Base-by-base conservation (phyloP, 2,113 vertebrate genomes). In the Caracal caracal region DNA sequence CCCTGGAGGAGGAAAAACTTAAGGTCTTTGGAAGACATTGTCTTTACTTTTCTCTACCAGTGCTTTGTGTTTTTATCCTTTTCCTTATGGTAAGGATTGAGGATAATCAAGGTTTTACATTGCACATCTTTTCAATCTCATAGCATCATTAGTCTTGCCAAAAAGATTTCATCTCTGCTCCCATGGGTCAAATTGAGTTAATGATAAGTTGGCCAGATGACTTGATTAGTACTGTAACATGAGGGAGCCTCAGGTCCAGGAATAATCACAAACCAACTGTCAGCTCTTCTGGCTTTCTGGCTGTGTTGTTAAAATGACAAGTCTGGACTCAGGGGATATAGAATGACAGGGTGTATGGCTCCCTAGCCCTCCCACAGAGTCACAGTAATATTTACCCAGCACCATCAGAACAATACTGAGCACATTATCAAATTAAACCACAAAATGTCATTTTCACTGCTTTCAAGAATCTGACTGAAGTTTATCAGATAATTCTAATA, bases 221-320 rank as follows among this genome's bases (percentile, higher is more conserved):
- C 88, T 96, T 87, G 65, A 92, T 2, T 97, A 85, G 30, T 83
- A 47, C 85, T 40, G 37, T 59, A 96, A 87, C n/a, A 96, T 15
- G 59, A 33, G 3, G 93, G 96, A 97, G 79, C 75, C 93, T 92
- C 49, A 51, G 88, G 95, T 93, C 66, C 93, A 97, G 91, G 88
- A 88, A 95, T 90, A 96, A 97, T 96, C 93, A 88, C 83, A 93
- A 97, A 86, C 93, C 94, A 94, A 95, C 95, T 93, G 96, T 95
- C 96, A 96, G 84, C 82, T 95, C 92, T 90, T 94, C 78, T 82
- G 92, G 76, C 47, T 92, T 82, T 79, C 88, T 70, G 80, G 93
- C 84, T 94, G 73, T 90, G 87, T 85, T 84, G 84, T 40, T 95
- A 71, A 96, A 90, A 71, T 96, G 97, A 98, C 95, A 97, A 73